Conservation (phyloP, 2,888 invertebrate species). For the Timandra comae region DNA sequence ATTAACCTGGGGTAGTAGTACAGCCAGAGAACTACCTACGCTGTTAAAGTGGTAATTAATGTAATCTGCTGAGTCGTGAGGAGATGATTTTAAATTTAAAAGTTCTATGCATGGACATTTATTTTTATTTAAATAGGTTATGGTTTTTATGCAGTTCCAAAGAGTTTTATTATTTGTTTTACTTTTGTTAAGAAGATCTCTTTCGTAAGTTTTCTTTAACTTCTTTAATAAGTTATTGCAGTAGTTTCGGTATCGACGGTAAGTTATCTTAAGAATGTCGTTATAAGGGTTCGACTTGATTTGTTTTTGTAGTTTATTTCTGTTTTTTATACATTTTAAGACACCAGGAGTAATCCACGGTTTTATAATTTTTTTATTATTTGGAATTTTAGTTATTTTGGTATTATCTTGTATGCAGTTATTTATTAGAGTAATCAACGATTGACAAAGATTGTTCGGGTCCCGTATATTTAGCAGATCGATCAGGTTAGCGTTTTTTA, state of each 20-base stretch:
- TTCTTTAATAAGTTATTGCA: not conserved
- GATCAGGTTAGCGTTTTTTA: not conserved
- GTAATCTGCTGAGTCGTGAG: not conserved
- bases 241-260: conserved; percentile 1
- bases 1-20: too few relatives aligned
- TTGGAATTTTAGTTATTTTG: not conserved
- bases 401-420: not conserved
- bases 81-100: not conserved
- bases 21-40: not conserved
- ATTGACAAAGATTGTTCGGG: too few relatives aligned
- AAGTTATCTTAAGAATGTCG: not conserved
- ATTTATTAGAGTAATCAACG: too few relatives aligned
- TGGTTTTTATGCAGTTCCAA: not conserved
- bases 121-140: not conserved
- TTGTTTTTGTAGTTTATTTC: conserved; percentile 1
- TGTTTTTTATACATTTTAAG: not conserved
- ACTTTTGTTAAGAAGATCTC: not conserved
- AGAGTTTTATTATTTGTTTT: not conserved
- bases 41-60: not conserved
- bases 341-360: conserved; percentile 1
- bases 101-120: not conserved
- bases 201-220: not conserved
- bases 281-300: not conserved
- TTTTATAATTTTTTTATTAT: not conserved
- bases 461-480: not conserved